phyloP scores from a whole-genome alignment of 2,888 invertebrate species.

The Thecocarcelia acutangulata region DNA sequence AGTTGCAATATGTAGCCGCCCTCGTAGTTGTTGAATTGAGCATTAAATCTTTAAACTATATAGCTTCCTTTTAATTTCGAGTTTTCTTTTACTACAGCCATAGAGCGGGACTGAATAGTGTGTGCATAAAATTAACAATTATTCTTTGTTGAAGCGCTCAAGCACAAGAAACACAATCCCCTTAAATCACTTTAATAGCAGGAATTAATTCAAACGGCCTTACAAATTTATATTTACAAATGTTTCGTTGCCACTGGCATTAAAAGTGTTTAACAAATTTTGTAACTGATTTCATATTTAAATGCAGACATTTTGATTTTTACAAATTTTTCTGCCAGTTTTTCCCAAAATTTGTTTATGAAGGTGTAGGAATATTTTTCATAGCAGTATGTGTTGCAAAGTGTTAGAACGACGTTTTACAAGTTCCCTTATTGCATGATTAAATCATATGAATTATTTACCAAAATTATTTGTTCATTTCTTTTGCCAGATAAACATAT shows the following conservation, averaged over 20 bases:
- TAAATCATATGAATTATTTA: slow-evolving; percentile 64
- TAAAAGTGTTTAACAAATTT: not conserved
- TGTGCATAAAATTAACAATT: no score
- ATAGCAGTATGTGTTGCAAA: slow-evolving; percentile 10
- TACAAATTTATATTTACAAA: not conserved
- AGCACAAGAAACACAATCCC: no score
- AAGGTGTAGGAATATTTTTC: not conserved
- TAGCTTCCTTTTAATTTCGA: no score
- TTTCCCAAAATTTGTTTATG: no score
- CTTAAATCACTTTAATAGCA: no score
- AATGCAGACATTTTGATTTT: slow-evolving; percentile 28
- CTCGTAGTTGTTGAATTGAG: no score
- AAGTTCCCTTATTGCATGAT: slow-evolving; percentile 65
- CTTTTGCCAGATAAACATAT: slow-evolving; percentile 3
- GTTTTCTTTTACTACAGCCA: no score
- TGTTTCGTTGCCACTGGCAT: not conserved
- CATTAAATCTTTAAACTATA: no score
- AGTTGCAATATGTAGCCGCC: no score
- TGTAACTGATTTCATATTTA: slow-evolving; percentile 24
- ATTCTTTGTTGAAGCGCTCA: no score
- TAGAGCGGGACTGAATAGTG: no score
- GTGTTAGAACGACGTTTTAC: slow-evolving; percentile 61
- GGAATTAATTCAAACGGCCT: no score
- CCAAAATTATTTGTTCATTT: slow-evolving; percentile 51
- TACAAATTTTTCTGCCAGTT: slow-evolving; percentile 8